phyloP scores from a whole-genome alignment of 1,140 invertebrate species.

The Ganaspis sp. region DNA sequence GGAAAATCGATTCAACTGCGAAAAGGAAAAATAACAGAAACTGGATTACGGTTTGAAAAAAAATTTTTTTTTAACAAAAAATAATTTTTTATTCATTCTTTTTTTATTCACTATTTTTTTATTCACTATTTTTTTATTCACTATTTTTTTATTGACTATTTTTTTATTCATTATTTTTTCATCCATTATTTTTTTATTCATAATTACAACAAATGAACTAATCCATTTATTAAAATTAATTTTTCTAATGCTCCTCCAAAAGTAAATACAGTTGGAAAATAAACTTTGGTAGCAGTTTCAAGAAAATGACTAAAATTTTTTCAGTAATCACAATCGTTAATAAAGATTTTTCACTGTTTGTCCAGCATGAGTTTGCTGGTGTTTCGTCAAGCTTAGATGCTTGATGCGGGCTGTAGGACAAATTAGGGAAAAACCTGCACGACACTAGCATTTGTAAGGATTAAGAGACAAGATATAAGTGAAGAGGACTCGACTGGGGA shows the following conservation, averaged over 20 bases:
- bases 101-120: no score
- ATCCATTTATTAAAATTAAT: no score
- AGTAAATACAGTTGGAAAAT: not conserved
- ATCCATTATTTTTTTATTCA: no score
- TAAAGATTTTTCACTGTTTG: constrained; percentile 54
- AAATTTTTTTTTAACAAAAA: no score
- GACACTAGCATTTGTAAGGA: constrained; percentile 58
- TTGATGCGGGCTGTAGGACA: constrained; percentile 57
- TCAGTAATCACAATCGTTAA: constrained; percentile 56
- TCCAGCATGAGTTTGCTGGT: constrained; percentile 52
- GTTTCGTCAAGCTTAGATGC: constrained; percentile 61
- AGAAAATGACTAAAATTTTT: constrained; percentile 58
- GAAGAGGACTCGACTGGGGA: constrained; percentile 17
- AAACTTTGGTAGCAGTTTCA: constrained; percentile 38
- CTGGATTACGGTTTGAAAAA: not conserved
- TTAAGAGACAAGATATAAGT: constrained; percentile 42
- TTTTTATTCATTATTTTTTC: no score
- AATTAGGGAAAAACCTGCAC: constrained; percentile 62
- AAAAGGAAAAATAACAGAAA: not conserved
- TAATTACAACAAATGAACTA: no score
- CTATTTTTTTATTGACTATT: no score
- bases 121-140: no score
- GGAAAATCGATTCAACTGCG: not conserved
- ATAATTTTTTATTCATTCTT: no score
- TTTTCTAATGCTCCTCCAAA: no score